These are phyloP conservation scores for Tupaia chinensis DNA, from an alignment of 2,113 vertebrate genomes.

Conservation along the genomic window DNA sequence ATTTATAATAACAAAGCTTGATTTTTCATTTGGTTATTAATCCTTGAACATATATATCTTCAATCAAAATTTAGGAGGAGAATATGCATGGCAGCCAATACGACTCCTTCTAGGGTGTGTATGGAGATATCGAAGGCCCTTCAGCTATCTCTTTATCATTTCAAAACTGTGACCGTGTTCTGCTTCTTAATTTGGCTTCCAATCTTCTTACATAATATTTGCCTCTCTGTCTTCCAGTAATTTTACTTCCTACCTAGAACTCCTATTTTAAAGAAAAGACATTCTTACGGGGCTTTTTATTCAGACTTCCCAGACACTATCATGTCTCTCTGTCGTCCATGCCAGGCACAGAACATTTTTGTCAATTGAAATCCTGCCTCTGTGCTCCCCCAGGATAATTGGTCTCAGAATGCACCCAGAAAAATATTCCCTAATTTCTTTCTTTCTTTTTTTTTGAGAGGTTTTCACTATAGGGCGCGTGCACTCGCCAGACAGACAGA, in stretches of 20 bases:
- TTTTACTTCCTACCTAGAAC: background rate
- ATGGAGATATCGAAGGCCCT: background rate
- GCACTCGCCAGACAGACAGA: no score
- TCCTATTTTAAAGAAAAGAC: background rate
- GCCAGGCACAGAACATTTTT: background rate
- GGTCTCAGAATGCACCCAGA: background rate
- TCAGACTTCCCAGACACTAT: background rate
- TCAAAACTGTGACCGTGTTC: background rate
- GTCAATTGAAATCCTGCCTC: background rate
- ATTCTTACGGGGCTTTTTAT: background rate
- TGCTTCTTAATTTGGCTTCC: slow-evolving; percentile 8
- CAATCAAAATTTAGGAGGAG: background rate
- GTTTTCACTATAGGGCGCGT: no score
- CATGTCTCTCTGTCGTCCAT: background rate
- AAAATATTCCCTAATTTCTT: background rate
- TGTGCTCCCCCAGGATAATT: background rate
- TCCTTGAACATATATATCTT: background rate
- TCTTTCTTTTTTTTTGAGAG: no score
- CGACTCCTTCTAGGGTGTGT: background rate
- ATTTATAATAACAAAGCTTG: background rate
- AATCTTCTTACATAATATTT: background rate
- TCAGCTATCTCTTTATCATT: background rate
- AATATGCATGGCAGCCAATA: background rate
- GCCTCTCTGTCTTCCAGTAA: background rate
- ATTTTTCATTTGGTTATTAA: background rate